Conservation (phyloP, 2,113 vertebrate genomes). For the Cranoglanis bouderius region DNA sequence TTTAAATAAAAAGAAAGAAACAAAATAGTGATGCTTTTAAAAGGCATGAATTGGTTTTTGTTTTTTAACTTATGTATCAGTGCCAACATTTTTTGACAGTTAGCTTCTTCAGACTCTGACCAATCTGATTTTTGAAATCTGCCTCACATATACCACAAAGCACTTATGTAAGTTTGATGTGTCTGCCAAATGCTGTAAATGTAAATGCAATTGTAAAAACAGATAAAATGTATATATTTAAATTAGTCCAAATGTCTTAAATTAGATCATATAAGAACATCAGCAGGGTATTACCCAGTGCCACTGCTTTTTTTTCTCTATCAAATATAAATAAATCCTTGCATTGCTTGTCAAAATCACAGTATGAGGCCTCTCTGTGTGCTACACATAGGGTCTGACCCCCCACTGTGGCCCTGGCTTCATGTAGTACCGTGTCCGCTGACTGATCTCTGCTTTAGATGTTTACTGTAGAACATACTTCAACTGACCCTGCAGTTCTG, state of each 20-base stretch:
- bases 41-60: background rate
- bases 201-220: background rate
- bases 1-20: background rate
- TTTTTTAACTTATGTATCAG: background rate
- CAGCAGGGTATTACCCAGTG: background rate
- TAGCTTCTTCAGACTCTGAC: background rate
- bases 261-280: background rate
- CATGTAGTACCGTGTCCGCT: slow-evolving; percentile 10
- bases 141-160: background rate
- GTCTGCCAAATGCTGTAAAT: background rate
- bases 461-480: slow-evolving; percentile 26
- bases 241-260: background rate
- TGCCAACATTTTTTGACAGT: background rate
- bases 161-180: background rate
- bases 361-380: slow-evolving; percentile 23
- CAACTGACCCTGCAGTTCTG: slow-evolving; percentile 1
- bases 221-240: background rate
- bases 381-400: background rate
- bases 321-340: slow-evolving; percentile 8
- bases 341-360: slow-evolving; percentile 40
- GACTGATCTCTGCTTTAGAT: slow-evolving; percentile 38
- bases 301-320: background rate
- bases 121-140: background rate
- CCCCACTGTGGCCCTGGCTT: slow-evolving; percentile 18
- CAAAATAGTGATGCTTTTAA: background rate